A percentile compares a stretch with the other conserved stretches of the same genome.
These are phyloP conservation scores for Corydoras sp. DNA, from an alignment of 2,113 vertebrate species.

Conservation along the genomic window DNA sequence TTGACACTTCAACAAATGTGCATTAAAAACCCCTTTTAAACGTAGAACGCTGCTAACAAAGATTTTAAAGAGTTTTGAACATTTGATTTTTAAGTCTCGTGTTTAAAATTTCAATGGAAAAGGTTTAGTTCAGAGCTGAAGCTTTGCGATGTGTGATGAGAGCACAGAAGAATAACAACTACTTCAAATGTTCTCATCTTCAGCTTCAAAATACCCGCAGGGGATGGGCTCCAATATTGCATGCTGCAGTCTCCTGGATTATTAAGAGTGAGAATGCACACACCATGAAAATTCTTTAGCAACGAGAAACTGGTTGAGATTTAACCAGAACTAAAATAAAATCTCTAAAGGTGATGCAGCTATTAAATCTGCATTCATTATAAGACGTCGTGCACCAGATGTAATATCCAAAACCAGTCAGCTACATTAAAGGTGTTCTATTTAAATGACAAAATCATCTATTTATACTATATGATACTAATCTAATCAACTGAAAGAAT, in stretches of 20 bases:
- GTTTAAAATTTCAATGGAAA: conserved; percentile 25
- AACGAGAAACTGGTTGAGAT: neutral
- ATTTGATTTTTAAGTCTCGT: neutral
- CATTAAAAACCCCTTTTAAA: too few relatives aligned
- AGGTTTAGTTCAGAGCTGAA: conserved; percentile 3
- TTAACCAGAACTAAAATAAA: too few relatives aligned
- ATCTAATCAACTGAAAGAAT: too few relatives aligned
- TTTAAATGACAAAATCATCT: too few relatives aligned
- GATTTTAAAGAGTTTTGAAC: neutral
- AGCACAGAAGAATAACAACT: conserved; percentile 20
- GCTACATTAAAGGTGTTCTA: too few relatives aligned
- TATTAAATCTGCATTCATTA: neutral
- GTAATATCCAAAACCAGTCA: too few relatives aligned
- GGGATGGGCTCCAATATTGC: conserved; percentile 23
- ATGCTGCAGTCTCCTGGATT: conserved; percentile 21
- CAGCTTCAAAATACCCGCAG: conserved; percentile 15
- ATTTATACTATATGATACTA: too few relatives aligned
- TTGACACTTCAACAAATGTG: too few relatives aligned
- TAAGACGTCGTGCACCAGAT: neutral
- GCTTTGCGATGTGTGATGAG: conserved; percentile 1
- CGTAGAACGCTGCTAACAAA: neutral
- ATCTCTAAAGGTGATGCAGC: too few relatives aligned
- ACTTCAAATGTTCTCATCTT: conserved; percentile 20
- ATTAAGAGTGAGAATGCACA: conserved; percentile 9
- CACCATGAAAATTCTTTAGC: conserved; percentile 6